A percentile compares a stretch with the other conserved stretches of the same genome.
Conservation (phyloP, 2,888 invertebrate genomes). For the Nymphalis polychloros region DNA sequence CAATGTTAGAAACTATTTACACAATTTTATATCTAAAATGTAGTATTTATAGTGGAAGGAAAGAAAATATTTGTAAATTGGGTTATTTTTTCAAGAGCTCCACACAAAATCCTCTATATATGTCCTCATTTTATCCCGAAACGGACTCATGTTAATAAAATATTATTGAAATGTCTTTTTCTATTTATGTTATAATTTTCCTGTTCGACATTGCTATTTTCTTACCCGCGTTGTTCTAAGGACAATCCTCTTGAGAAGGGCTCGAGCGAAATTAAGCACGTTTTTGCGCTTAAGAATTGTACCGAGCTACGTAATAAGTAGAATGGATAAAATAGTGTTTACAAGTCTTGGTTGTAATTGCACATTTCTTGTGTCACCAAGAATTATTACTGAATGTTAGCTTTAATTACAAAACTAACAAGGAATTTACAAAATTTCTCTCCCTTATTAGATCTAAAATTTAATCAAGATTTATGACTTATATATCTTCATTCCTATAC, state of each 20-base stretch:
- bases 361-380: neutral
- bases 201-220: conserved; percentile 6
- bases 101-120: neutral
- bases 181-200: conserved; percentile 9
- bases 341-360: conserved; percentile 7
- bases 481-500: too few relatives aligned
- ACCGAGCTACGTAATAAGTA: conserved; percentile 7
- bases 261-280: conserved; percentile 9
- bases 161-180: conserved; percentile 1
- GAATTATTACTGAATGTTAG: neutral
- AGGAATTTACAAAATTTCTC: neutral
- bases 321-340: conserved; percentile 9
- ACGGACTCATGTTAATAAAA: neutral
- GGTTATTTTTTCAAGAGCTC: too few relatives aligned
- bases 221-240: conserved; percentile 5
- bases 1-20: too few relatives aligned
- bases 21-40: too few relatives aligned
- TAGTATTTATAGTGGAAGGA: too few relatives aligned
- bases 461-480: neutral
- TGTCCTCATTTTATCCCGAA: neutral
- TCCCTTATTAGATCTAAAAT: neutral
- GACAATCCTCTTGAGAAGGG: conserved; percentile 1
- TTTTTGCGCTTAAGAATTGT: conserved; percentile 15
- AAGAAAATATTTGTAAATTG: too few relatives aligned
- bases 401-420: neutral